Evolutionary conservation across 2,113 vertebrate genomes (phyloP).

Genomic region (Stomatorhinus ivindoensis): DNA sequence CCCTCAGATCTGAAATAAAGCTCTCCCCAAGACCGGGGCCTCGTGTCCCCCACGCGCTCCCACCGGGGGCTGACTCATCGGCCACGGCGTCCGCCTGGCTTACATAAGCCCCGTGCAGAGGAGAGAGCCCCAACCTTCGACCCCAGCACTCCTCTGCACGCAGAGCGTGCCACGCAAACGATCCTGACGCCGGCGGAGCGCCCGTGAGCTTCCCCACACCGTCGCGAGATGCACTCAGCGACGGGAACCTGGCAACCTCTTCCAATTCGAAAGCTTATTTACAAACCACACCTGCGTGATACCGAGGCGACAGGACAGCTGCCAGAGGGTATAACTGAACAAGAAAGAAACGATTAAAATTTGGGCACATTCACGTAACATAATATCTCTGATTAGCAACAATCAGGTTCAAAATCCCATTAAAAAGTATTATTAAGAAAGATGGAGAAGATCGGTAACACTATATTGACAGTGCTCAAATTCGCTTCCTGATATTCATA

Average conservation of each 20-base stretch:
- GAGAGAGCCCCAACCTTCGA: neutral
- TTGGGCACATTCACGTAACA: neutral
- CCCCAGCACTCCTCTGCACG: constrained; percentile 25
- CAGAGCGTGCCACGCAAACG: constrained; percentile 22
- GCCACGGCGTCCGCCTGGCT: constrained; percentile 15
- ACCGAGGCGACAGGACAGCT: neutral
- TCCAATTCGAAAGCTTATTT: neutral
- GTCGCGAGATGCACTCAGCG: neutral
- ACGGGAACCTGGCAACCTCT: neutral
- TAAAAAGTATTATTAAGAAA: neutral
- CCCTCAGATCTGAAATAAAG: neutral
- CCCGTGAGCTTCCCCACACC: neutral
- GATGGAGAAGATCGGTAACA: neutral
- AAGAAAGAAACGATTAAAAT: neutral
- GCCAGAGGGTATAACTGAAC: neutral
- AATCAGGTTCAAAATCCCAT: neutral
- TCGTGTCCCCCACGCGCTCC: constrained; percentile 25
- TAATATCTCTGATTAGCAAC: neutral
- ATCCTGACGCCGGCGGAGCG: neutral
- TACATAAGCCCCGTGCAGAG: constrained; percentile 30
- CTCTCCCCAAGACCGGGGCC: constrained; percentile 6
- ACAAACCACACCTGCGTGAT: neutral
- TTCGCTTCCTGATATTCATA: neutral
- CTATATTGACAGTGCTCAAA: neutral
- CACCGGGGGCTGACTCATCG: constrained; percentile 35